A percentile compares a stretch with the other conserved stretches of the same genome.
These are phyloP conservation scores for Micronycteris hirsuta DNA, from an alignment of 2,113 vertebrate genomes.

Conservation along the genomic window DNA sequence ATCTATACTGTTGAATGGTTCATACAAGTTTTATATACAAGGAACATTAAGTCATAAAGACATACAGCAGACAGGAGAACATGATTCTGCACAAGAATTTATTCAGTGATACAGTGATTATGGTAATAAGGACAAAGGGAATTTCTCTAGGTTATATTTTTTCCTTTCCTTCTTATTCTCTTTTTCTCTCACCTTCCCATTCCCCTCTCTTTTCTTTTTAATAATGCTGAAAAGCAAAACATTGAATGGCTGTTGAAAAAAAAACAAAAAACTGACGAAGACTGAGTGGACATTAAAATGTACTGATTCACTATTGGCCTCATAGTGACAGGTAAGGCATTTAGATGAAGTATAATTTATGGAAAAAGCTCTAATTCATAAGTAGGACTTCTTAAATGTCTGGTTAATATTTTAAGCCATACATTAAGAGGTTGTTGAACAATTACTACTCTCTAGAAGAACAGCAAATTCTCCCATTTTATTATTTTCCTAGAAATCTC, in stretches of 20 bases:
- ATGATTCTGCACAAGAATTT: conserved; percentile 59
- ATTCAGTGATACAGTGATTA: conserved; percentile 66
- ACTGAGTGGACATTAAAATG: conserved; percentile 34
- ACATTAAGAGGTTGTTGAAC: conserved; percentile 51
- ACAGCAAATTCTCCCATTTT: not conserved
- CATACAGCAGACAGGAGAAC: conserved; percentile 63
- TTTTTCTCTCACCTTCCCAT: not conserved
- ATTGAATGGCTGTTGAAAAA: conserved; percentile 20
- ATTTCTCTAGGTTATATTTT: not conserved
- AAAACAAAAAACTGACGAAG: conserved; percentile 46
- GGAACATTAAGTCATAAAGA: conserved; percentile 59
- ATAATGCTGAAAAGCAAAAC: conserved; percentile 46
- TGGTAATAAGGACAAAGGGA: conserved; percentile 34
- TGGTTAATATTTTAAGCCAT: conserved; percentile 68
- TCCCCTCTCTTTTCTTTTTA: not conserved
- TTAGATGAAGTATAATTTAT: conserved; percentile 55
- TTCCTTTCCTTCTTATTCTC: not conserved
- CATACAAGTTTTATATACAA: conserved; percentile 33
- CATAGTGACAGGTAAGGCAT: conserved; percentile 14
- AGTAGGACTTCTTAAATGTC: conserved; percentile 50
- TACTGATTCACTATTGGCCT: conserved; percentile 44
- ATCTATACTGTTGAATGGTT: conserved; percentile 56
- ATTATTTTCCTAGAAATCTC: not conserved
- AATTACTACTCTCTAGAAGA: conserved; percentile 14
- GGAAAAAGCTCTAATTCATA: conserved; percentile 49